These are phyloP conservation scores for Meriones unguiculatus DNA, from an alignment of 2,113 vertebrate genomes.

Conservation along the genomic window DNA sequence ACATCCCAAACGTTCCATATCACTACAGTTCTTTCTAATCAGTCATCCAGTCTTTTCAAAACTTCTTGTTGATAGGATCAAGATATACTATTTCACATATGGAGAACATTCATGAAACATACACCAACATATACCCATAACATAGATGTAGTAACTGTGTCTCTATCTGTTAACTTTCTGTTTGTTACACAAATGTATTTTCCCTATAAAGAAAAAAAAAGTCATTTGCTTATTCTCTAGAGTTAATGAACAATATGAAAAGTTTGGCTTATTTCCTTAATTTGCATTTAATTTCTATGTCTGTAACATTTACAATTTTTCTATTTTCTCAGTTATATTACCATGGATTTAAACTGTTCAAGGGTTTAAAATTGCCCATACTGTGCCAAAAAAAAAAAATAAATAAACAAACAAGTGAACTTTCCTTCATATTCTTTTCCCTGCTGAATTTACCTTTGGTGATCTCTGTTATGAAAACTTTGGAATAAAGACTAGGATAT, in stretches of 20 bases:
- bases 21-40: background rate
- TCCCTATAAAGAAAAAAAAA: background rate
- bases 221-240: background rate
- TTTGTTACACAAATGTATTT: background rate
- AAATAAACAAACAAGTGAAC: background rate
- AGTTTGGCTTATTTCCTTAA: constrained; percentile 10
- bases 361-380: background rate
- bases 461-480: background rate
- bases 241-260: background rate
- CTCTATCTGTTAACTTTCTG: constrained; percentile 16
- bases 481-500: background rate
- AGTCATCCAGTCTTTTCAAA: background rate
- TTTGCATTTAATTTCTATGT: constrained; percentile 3
- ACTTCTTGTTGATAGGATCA: background rate
- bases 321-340: background rate
- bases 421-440: background rate
- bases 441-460: background rate
- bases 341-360: background rate
- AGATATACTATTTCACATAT: constrained; percentile 8
- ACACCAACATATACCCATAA: background rate
- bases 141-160: background rate
- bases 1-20: background rate
- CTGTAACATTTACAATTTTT: background rate
- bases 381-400: constrained; percentile 21
- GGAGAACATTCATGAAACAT: background rate